Base-by-base conservation (phyloP, 30 jellyfish, hydroid and myxozoan species). In the Phacellophora camtschatica region DNA sequence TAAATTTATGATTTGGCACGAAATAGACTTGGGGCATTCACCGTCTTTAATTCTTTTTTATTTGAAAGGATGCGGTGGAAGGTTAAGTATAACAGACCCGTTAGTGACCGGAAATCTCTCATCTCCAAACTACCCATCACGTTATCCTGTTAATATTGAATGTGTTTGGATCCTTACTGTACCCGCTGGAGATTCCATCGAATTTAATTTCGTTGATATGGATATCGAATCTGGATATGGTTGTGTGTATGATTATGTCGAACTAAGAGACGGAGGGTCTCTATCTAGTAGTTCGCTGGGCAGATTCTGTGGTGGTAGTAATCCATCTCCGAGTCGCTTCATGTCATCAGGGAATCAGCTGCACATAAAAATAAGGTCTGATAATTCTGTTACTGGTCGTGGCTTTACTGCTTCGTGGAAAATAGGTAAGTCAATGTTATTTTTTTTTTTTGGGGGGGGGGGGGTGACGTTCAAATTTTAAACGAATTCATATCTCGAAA, bases 401-500 rank as follows among this genome's bases (percentile, higher is more conserved):
- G 97, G 97, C 9, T 84, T 84, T 66, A 71, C 76, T 56, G 95
- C 95, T 3, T 42, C 95, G 1, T 84, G 95, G 95, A 84, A 66
- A 34, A 84, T 84, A 15, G 95, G 95, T 84, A 6, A 30, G 88
- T 43, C 8, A 18, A n/a, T n/a, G n/a, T n/a, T n/a, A n/a, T n/a
- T n/a, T n/a, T n/a, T n/a, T n/a, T n/a, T n/a, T n/a, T n/a, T n/a
- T n/a, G n/a, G n/a, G n/a, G n/a, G n/a, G n/a, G n/a, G n/a, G n/a
- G n/a, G n/a, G n/a, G n/a, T n/a, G n/a, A n/a, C n/a, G n/a, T n/a
- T n/a, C n/a, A n/a, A n/a, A n/a, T n/a, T n/a, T n/a, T n/a, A n/a
- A n/a, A n/a, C n/a, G n/a, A n/a, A n/a, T n/a, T n/a, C n/a, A n/a
- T n/a, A n/a, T n/a, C n/a, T n/a, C n/a, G n/a, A n/a, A n/a, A n/a